Evolutionary conservation across 2,113 vertebrate species (phyloP), one percentile per base, ranked within the genome.

Genomic region (Natator depressus): DNA sequence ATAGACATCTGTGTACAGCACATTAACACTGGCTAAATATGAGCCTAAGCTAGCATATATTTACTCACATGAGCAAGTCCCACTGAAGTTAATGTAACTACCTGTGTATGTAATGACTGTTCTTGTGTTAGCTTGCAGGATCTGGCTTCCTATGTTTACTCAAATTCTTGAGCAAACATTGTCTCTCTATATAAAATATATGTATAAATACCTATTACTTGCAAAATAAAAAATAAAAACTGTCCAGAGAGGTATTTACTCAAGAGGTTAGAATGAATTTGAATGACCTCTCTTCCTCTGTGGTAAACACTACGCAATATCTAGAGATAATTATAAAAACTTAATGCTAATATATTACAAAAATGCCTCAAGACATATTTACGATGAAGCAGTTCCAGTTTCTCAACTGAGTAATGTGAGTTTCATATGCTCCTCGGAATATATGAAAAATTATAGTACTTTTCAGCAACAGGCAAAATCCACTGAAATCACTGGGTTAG

Each of bases 201-300:
- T 94, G 72, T 47, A 83, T 88, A 92, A 91, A 88, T 83, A 27
- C 84, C 82, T 96, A 93, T 47, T 86, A 20, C 62, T 55, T 80
- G 92, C 89, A 92, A 96, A 86, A 97, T 86, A 93, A 65, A 91
- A 91, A 47, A 62, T 3, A 95, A 82, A 94, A 96, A 47, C 8
- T 47, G 11, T 17, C 24, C 82, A 55, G 57, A 89, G 22, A 14
- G 69, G 47, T 94, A 53, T 96, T 97, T 93, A 47, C 79, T 96
- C 50, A 97, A 94, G 89, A 94, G 84, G 94, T 96, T 24, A 91
- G 76, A 84, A n/a, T 11, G 50, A 89, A 94, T 96, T 94, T 59
- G 93, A 93, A 96, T 79, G 0, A 90, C 92, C 84, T 80, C 89
- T 72, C 6, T 82, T 93, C 31, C 69, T 85, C 59, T 94, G 46